Base-by-base conservation (phyloP, 2,113 vertebrate genomes). In the Lipophrys pholis region DNA sequence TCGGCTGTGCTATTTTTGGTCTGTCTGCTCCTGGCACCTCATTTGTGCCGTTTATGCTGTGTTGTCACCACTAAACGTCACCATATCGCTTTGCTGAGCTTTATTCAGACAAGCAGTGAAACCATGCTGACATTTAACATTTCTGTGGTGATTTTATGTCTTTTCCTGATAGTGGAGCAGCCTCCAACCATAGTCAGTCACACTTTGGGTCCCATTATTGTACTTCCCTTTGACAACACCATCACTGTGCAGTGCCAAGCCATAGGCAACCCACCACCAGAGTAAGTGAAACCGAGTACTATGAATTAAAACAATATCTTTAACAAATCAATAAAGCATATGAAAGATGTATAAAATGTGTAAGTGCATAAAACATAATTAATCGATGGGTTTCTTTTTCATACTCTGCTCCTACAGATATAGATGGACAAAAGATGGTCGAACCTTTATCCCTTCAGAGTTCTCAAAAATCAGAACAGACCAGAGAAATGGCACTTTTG, bases 401-500 rank as follows among this genome's bases (percentile, higher is more conserved):
- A 0, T 62, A 5, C 51, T 70, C 45, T 49, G 15, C 11, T 79
- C 8, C 42, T 72, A 78, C 81, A 99, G 98, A 56, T 98, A 95
- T 87, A 90, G 85, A 8, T 99, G 97, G 98, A 98, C 93, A 6
- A 98, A 94, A 81, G 93, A 98, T 84, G 96, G 94, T 7, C 81
- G 94, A 51, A 81, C 90, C 0, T 96, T 97, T 16, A 75, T 94
- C 76, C 90, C 95, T 10, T 81, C 85, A 0, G 88, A 92, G 39
- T 84, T 95, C 52, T 56, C 92, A 0, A 92, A 89, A 55, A 89
- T 95, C 76, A 84, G 85, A 46, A 36, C 69, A 6, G 76, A 83
- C 0, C 92, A 85, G 39, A 90, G 83, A 78, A 93, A 92, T 9
- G 97, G 97, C 12, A 95, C 88, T 0, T 96, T 99, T 67, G 86